These are phyloP conservation scores for Volucella zonaria DNA, from an alignment of 2,888 invertebrate species.

Conservation along the genomic window DNA sequence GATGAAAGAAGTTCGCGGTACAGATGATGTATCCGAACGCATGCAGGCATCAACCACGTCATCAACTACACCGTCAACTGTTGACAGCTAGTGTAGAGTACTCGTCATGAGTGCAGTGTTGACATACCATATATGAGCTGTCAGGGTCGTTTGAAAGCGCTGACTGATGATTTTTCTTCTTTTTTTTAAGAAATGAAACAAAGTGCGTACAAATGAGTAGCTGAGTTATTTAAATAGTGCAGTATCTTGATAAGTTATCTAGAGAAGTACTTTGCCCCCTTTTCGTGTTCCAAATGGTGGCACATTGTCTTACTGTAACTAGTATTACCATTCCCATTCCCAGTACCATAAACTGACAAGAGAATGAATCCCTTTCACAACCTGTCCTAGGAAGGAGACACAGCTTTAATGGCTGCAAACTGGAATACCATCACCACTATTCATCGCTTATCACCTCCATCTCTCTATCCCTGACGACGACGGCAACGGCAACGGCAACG, in stretches of 20 bases:
- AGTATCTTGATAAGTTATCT: no score
- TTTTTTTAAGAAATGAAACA: background rate
- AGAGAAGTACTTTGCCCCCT: no score
- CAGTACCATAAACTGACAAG: conserved; percentile 5
- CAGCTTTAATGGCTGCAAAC: conserved; percentile 2
- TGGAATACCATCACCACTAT: conserved; percentile 5
- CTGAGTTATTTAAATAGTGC: no score
- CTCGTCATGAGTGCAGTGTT: no score
- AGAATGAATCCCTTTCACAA: background rate
- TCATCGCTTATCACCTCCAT: conserved; percentile 49
- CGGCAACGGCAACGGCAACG: background rate
- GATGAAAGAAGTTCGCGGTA: conserved; percentile 49
- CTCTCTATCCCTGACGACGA: conserved; percentile 6
- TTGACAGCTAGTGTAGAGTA: conserved; percentile 43
- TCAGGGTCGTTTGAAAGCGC: no score
- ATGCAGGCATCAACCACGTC: background rate
- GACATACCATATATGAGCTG: no score
- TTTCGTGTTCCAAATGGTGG: background rate
- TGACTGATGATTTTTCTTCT: no score
- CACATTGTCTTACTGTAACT: background rate
- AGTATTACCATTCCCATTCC: background rate
- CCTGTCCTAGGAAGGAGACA: background rate
- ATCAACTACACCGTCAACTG: conserved; percentile 16
- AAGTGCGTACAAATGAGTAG: no score
- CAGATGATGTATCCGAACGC: conserved; percentile 7